Evolutionary conservation across 1,140 invertebrate species (phyloP).

Genomic region (Drosophila sucinea): DNA sequence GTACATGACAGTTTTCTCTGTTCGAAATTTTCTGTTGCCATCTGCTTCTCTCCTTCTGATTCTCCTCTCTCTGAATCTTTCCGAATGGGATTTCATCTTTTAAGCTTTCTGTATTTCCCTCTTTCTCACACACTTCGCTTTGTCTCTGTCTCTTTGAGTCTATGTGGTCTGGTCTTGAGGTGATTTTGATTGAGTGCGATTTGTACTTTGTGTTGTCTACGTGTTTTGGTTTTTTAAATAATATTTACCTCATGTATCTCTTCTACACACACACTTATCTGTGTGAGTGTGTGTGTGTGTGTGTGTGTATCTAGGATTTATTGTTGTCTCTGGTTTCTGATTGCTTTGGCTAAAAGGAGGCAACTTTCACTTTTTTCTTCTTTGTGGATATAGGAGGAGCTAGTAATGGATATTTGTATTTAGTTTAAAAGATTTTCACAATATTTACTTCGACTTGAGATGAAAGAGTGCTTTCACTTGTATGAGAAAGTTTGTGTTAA

Average conservation of each 20-base stretch:
- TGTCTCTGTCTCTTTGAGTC: conserved; percentile 14
- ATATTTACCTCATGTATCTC: conserved; percentile 68
- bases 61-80: conserved; percentile 33
- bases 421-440: conserved; percentile 29
- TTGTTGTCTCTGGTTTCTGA: conserved; percentile 56
- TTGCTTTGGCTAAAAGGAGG: conserved; percentile 38
- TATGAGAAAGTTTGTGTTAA: not conserved
- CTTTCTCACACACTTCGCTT: not conserved
- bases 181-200: conserved; percentile 80
- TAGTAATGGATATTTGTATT: conserved; percentile 67
- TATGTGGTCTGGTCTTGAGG: conserved; percentile 53
- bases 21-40: conserved; percentile 52
- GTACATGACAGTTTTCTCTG: conserved; percentile 73
- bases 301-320: conserved; percentile 52
- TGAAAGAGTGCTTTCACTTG: conserved; percentile 29
- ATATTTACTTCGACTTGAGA: conserved; percentile 28
- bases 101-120: conserved; percentile 44
- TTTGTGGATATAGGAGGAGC: not conserved
- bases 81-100: conserved; percentile 49
- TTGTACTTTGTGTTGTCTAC: conserved; percentile 76
- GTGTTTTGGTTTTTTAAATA: conserved; percentile 78
- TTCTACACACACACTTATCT: conserved; percentile 6
- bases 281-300: not conserved
- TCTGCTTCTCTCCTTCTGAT: conserved; percentile 36
- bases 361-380: conserved; percentile 59